A percentile compares a stretch with the other conserved stretches of the same genome.
Conservation (phyloP, 2,113 vertebrate species). For the Lonchura striata region DNA sequence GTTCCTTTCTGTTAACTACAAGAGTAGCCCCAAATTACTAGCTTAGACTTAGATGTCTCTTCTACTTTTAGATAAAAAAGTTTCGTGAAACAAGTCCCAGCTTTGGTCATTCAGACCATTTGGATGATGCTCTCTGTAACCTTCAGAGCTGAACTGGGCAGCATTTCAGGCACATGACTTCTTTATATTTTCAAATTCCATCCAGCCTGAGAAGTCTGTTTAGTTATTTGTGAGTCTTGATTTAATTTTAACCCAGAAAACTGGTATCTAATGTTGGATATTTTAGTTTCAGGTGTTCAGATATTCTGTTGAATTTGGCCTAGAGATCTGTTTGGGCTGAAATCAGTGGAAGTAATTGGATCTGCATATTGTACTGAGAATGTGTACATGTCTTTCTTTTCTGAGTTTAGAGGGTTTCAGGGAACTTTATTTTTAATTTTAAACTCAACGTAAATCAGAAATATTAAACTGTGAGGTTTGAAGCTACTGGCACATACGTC, state of each 20-base stretch:
- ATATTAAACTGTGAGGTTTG: neutral
- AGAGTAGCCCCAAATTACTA: neutral
- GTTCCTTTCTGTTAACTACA: neutral
- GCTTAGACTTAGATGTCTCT: neutral
- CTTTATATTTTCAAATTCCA: neutral
- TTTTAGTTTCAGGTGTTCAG: neutral
- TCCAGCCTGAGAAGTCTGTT: neutral
- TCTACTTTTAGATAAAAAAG: neutral
- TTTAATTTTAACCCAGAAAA: neutral
- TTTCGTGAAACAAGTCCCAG: neutral
- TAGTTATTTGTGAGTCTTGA: neutral
- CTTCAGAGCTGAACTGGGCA: neutral
- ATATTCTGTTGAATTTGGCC: neutral
- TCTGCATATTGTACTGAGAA: neutral
- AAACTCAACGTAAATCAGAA: neutral
- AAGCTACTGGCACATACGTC: neutral
- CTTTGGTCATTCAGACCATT: neutral
- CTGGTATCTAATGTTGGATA: neutral
- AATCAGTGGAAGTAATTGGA: neutral
- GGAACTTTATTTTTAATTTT: neutral
- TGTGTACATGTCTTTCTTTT: accelerated
- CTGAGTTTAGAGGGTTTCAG: neutral
- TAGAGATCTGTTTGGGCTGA: neutral
- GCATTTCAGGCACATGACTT: neutral
- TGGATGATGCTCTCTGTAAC: neutral